Percentiles rank a stretch among this genome's conserved stretches.
phyloP scores from a whole-genome alignment of 2,113 vertebrate species.

The Propithecus coquereli region DNA sequence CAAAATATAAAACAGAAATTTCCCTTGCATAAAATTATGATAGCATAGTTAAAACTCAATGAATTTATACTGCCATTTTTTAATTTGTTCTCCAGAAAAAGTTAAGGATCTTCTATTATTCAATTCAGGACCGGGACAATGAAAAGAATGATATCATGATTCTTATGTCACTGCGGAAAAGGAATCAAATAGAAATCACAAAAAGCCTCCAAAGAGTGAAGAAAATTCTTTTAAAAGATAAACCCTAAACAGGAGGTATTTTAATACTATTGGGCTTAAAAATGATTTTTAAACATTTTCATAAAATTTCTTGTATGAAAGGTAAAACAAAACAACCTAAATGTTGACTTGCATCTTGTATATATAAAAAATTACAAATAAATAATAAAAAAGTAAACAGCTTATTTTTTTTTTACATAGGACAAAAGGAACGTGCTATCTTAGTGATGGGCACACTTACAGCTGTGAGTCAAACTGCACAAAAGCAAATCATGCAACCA shows the following conservation, averaged over 20 bases:
- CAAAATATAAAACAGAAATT: slow-evolving; percentile 30
- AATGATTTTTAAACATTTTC: background rate
- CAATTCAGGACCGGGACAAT: background rate
- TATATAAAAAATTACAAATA: background rate
- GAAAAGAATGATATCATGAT: background rate
- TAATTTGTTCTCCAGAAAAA: background rate
- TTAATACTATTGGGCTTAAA: background rate
- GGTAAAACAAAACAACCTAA: background rate
- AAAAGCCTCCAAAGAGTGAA: background rate
- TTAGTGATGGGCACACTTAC: no score
- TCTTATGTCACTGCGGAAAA: background rate
- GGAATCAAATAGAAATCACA: background rate
- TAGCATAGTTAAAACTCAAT: slow-evolving; percentile 28
- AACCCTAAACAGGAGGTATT: background rate
- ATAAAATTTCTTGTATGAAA: background rate
- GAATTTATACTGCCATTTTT: background rate
- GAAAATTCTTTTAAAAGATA: background rate
- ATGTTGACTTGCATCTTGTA: background rate
- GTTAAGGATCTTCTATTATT: background rate
- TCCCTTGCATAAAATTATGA: slow-evolving; percentile 26
- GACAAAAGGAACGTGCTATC: background rate
- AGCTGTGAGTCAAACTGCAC: no score
- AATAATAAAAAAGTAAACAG: background rate
- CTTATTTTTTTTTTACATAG: background rate
- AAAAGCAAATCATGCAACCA: no score